phyloP scores from a whole-genome alignment of 2,113 vertebrate species.

The Notarius lentiginosus region DNA sequence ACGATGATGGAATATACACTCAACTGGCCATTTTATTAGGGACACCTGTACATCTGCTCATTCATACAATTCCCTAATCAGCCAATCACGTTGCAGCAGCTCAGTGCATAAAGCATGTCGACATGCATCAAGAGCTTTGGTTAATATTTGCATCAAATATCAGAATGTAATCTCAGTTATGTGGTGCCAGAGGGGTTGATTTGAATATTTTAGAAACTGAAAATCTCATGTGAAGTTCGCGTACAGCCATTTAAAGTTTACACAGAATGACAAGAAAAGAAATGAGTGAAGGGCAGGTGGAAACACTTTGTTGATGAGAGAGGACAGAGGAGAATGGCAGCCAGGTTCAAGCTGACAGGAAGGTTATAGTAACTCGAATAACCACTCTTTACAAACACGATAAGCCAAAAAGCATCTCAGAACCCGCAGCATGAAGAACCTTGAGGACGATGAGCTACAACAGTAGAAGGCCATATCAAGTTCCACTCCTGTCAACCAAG shows the following conservation, averaged over 20 bases:
- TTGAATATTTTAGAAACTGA: not conserved
- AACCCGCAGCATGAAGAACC: not conserved
- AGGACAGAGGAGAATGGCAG: not conserved
- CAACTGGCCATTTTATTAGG: not conserved
- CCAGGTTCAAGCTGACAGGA: not conserved
- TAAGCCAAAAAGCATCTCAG: not conserved
- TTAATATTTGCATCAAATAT: not conserved
- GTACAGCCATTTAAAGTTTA: not conserved
- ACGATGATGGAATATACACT: not conserved
- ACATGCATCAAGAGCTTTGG: not conserved
- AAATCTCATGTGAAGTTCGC: not conserved
- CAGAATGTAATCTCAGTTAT: not conserved
- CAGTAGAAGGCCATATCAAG: not conserved
- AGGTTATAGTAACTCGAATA: not conserved
- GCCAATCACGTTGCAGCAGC: not conserved
- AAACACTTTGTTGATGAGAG: not conserved
- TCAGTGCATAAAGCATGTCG: not conserved
- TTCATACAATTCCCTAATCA: not conserved
- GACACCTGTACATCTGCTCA: not conserved
- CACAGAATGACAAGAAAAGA: not conserved
- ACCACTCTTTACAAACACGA: not conserved
- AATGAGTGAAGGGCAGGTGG: not conserved
- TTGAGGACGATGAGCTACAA: not conserved
- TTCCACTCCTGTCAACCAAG: not conserved
- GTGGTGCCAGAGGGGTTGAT: not conserved